These are phyloP conservation scores for Halcyon badia DNA, from an alignment of 2,797 vertebrate species.

Conservation along the genomic window DNA sequence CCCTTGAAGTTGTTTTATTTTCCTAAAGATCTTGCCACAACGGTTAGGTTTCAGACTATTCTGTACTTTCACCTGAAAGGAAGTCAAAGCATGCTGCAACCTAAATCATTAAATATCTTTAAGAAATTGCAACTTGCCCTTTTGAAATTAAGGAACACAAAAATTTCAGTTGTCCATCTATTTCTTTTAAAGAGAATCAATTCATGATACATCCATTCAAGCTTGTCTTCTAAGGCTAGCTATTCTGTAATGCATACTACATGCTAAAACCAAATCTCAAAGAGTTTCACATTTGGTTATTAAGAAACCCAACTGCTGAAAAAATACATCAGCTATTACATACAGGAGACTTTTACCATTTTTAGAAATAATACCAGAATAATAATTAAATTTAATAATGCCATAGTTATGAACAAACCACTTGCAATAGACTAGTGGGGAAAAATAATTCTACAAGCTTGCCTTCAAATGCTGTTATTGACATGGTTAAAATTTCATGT, in stretches of 20 bases:
- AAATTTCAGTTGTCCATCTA: neutral
- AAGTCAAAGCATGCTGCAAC: neutral
- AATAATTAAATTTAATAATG: neutral
- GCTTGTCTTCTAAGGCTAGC: neutral
- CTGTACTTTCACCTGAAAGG: accelerated
- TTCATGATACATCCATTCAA: neutral
- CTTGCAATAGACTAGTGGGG: neutral
- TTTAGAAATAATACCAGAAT: neutral
- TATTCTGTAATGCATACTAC: neutral
- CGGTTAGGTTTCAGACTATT: neutral
- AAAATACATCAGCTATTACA: neutral
- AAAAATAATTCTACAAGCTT: neutral
- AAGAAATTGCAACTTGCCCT: neutral
- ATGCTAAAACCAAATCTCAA: neutral
- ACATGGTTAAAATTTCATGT: neutral
- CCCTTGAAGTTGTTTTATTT: neutral
- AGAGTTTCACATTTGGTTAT: neutral
- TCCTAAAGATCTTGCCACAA: neutral
- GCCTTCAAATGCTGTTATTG: neutral
- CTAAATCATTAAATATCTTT: neutral
- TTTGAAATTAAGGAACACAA: neutral
- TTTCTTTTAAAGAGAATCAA: neutral
- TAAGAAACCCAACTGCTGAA: neutral
- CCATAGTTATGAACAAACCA: neutral
- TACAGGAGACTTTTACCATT: neutral